Evolutionary conservation across 2,888 invertebrate species (phyloP).

Genomic region (Drosophila merina): DNA sequence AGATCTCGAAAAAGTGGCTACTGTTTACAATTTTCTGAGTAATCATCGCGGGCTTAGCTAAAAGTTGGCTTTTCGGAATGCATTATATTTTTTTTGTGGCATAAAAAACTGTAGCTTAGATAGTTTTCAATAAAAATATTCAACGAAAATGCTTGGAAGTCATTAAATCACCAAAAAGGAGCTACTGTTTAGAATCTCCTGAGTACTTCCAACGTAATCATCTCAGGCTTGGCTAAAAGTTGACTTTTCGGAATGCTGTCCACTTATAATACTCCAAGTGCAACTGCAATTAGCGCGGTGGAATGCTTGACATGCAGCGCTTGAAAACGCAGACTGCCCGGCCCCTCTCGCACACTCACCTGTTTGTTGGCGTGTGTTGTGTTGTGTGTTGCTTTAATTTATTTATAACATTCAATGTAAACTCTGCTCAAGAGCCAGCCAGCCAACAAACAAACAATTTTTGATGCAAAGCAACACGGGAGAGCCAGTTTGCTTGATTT

Average conservation of each 20-base stretch:
- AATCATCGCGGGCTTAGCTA: too few species aligned
- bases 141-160: too few species aligned
- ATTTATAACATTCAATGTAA: conserved; percentile 71
- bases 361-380: neutral
- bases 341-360: conserved; percentile 24
- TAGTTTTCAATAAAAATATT: too few species aligned
- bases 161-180: too few species aligned
- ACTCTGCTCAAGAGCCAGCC: conserved; percentile 52
- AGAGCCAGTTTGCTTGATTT: conserved; percentile 25
- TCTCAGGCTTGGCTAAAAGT: conserved; percentile 8
- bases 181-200: neutral
- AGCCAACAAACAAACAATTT: conserved; percentile 53
- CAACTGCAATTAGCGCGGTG: conserved; percentile 34
- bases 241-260: conserved; percentile 33
- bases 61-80: too few species aligned
- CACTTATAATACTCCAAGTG: conserved; percentile 24
- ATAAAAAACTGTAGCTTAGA: too few species aligned
- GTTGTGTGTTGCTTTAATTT: conserved; percentile 54
- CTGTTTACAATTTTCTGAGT: too few species aligned
- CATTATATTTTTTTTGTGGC: too few species aligned
- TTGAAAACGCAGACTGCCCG: conserved; percentile 29
- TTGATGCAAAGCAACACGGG: conserved; percentile 50
- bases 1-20: too few species aligned
- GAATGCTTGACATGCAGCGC: conserved; percentile 37
- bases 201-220: neutral